A percentile compares a stretch with the other conserved stretches of the same genome.
These are phyloP conservation scores for Zosterops hypoxanthus DNA, from an alignment of 2,113 vertebrate genomes.

Conservation along the genomic window DNA sequence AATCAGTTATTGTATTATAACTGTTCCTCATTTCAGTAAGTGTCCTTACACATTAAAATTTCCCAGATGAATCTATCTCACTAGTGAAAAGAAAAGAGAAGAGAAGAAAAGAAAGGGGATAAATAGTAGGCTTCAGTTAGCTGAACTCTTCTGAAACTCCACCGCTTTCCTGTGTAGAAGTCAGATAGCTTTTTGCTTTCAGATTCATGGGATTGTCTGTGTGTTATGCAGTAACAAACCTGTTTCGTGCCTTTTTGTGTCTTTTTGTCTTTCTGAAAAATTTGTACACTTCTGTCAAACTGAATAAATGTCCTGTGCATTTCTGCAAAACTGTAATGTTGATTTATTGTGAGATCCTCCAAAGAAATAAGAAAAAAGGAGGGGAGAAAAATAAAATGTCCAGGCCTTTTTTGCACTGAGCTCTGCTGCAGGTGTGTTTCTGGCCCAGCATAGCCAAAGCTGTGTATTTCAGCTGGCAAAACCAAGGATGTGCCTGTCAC, in stretches of 20 bases:
- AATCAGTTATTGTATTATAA: background rate
- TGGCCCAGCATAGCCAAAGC: rapidly evolving
- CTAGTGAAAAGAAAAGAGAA: background rate
- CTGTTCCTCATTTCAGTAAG: background rate
- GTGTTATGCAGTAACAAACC: background rate
- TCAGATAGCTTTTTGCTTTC: background rate
- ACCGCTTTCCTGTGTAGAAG: background rate
- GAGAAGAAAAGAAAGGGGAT: background rate
- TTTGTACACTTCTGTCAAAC: slow-evolving; percentile 22
- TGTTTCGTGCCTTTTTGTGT: background rate
- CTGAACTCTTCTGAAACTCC: background rate
- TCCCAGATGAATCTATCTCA: background rate
- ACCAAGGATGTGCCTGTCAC: background rate
- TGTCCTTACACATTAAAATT: background rate
- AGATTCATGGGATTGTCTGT: background rate
- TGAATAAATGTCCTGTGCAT: slow-evolving; percentile 58
- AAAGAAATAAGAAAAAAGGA: background rate
- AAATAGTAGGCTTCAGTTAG: background rate
- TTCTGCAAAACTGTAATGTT: background rate
- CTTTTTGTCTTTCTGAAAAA: slow-evolving; percentile 16
- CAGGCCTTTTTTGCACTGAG: background rate
- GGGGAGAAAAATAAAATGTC: background rate
- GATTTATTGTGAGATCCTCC: background rate
- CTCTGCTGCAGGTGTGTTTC: background rate
- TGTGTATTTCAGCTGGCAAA: background rate